phyloP scores from a whole-genome alignment of 2,113 vertebrate species.

The Cebidichthys violaceus region DNA sequence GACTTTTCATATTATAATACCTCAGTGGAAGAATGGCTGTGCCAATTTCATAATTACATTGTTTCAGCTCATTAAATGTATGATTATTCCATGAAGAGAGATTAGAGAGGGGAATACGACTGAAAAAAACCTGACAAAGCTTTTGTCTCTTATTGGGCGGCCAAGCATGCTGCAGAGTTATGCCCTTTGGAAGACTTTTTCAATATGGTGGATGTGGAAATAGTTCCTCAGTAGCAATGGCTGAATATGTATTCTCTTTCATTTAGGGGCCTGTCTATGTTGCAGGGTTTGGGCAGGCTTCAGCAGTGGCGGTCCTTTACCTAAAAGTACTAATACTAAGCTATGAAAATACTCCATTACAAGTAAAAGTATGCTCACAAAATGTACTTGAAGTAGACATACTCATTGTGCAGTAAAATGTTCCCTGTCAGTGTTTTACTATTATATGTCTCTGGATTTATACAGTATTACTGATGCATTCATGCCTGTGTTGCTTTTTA shows the following conservation, averaged over 20 bases:
- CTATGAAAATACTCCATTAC: too few species aligned
- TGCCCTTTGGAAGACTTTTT: slow-evolving; percentile 67
- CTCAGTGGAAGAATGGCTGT: slow-evolving; percentile 53
- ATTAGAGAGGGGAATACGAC: slow-evolving; percentile 53
- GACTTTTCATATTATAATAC: slow-evolving; percentile 63
- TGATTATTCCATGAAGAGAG: slow-evolving; percentile 72
- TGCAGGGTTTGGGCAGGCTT: neutral
- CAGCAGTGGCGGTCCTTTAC: neutral
- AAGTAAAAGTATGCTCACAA: neutral
- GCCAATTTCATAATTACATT: slow-evolving; percentile 78
- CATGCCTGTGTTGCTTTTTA: neutral
- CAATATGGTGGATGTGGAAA: slow-evolving; percentile 52
- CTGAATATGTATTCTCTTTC: neutral
- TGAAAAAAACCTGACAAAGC: slow-evolving; percentile 45
- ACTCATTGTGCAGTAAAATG: neutral
- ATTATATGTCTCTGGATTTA: neutral
- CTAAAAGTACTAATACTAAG: neutral
- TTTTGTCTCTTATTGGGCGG: slow-evolving; percentile 53
- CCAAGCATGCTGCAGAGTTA: slow-evolving; percentile 41
- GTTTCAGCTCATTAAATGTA: slow-evolving; percentile 78
- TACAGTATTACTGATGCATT: neutral
- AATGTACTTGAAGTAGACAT: neutral
- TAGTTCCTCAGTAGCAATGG: neutral
- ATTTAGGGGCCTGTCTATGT: neutral
- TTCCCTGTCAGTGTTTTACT: neutral